Evolutionary conservation across 1,140 invertebrate species (phyloP).

Genomic region (Drosophila carrolli): DNA sequence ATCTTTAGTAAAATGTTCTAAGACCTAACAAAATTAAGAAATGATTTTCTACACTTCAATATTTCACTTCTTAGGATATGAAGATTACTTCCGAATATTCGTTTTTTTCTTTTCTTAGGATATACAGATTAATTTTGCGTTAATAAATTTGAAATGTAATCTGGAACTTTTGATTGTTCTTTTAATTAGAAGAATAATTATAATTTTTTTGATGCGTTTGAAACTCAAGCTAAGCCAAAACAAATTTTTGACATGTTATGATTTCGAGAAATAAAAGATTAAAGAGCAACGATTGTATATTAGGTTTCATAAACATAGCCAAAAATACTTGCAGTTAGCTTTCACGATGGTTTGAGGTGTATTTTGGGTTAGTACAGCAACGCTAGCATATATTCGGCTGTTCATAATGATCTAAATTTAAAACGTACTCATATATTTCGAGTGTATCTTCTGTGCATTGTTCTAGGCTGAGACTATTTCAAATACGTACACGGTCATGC

Average conservation of each 20-base stretch:
- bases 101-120: background rate
- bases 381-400: conserved; percentile 21
- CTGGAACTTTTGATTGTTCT: background rate
- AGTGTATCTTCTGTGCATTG: conserved; percentile 61
- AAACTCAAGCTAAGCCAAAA: conserved; percentile 6
- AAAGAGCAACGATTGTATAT: background rate
- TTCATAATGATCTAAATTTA: conserved; percentile 64
- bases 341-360: conserved; percentile 23
- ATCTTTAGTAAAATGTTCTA: background rate
- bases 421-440: conserved; percentile 47
- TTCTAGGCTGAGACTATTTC: conserved; percentile 27
- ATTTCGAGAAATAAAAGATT: conserved; percentile 1
- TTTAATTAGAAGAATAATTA: background rate
- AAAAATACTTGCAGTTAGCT: conserved; percentile 7
- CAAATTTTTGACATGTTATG: conserved; percentile 17
- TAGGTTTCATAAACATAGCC: conserved; percentile 6
- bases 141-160: background rate
- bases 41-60: background rate
- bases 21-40: background rate
- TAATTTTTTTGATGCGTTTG: background rate
- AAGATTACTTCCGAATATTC: background rate
- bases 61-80: conserved; percentile 1
- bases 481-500: conserved; percentile 52
- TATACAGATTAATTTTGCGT: background rate
- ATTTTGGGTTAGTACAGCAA: conserved; percentile 47